A percentile compares a stretch with the other conserved stretches of the same genome.
Evolutionary conservation across 1,140 invertebrate species (phyloP).

Genomic region (Paraescarpia echinospica): DNA sequence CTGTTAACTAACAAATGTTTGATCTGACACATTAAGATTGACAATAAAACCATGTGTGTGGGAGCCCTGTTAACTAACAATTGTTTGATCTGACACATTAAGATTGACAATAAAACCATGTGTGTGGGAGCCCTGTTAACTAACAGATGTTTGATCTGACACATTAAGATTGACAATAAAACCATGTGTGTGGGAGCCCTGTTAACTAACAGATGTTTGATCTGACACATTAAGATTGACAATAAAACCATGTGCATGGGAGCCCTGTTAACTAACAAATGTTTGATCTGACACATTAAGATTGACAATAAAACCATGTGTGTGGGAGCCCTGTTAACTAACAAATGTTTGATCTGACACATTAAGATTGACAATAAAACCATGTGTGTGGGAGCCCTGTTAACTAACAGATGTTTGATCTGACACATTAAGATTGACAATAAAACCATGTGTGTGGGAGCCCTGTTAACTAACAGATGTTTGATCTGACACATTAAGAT

Average conservation of each 20-base stretch:
- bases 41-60: no score
- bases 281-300: neutral
- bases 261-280: neutral
- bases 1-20: neutral
- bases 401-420: neutral
- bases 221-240: no score
- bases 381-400: neutral
- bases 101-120: no score
- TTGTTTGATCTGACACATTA: neutral
- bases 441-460: neutral
- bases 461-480: neutral
- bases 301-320: no score
- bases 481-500: neutral
- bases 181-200: neutral
- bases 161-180: no score
- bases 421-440: no score
- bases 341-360: neutral
- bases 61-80: neutral
- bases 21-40: no score
- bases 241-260: no score
- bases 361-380: no score
- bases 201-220: neutral
- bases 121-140: neutral
- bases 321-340: neutral
- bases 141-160: neutral